These are phyloP conservation scores for Merops nubicus DNA, from an alignment of 2,113 vertebrate genomes.

Conservation along the genomic window DNA sequence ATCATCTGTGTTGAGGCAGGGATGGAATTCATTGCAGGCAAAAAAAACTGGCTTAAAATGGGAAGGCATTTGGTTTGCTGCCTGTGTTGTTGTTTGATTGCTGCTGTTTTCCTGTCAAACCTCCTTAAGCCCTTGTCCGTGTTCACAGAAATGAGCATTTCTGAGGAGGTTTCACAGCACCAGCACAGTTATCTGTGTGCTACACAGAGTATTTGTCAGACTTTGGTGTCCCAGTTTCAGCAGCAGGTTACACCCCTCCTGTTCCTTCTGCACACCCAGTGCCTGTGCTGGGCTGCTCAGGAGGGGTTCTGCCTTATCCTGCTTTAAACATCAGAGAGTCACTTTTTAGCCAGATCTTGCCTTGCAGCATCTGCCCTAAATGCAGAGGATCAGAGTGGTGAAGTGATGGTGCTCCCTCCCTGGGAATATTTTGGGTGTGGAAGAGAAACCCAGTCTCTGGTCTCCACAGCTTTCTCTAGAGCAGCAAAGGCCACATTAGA, in stretches of 20 bases:
- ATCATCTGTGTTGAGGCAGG: background rate
- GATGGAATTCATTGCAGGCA: background rate
- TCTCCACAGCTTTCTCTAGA: background rate
- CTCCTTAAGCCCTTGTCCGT: background rate
- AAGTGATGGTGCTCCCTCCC: accelerated
- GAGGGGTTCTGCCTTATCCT: background rate
- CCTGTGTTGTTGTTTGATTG: background rate
- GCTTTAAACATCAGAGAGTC: background rate
- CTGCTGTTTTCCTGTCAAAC: background rate
- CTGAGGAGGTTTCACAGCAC: background rate
- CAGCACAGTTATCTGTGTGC: background rate
- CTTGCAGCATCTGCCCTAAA: background rate
- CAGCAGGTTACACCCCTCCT: background rate
- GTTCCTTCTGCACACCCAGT: accelerated
- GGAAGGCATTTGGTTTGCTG: background rate
- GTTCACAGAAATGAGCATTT: background rate
- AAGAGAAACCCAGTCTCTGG: accelerated
- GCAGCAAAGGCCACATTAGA: background rate
- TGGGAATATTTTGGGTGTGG: background rate
- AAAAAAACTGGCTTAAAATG: background rate
- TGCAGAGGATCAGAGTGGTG: background rate
- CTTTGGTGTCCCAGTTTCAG: background rate
- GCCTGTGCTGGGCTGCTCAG: accelerated
- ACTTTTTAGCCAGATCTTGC: background rate
- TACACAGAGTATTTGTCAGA: background rate